Percentiles rank a stretch among this genome's conserved stretches.
Conservation (phyloP, 2,113 vertebrate genomes). For the Phalacrocorax aristotelis region DNA sequence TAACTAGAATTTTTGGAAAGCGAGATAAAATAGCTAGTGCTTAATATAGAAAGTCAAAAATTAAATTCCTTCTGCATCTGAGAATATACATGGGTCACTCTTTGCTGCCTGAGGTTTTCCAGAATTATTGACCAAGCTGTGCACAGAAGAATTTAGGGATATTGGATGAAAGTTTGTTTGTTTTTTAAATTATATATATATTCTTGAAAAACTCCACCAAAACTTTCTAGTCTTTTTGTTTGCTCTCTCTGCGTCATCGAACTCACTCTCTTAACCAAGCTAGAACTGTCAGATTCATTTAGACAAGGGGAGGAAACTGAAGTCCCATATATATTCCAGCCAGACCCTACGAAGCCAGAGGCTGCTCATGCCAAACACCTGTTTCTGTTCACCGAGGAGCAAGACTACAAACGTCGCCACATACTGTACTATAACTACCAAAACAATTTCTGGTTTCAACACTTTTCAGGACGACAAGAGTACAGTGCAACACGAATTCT, state of each 20-base stretch:
- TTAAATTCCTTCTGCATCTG: conserved; percentile 61
- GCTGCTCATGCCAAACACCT: neutral
- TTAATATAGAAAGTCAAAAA: conserved; percentile 60
- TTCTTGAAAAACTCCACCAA: neutral
- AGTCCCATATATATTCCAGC: neutral
- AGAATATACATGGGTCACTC: conserved; percentile 42
- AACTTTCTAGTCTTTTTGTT: neutral
- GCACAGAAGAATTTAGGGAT: conserved; percentile 18
- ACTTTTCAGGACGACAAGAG: conserved; percentile 39
- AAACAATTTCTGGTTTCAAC: conserved; percentile 1
- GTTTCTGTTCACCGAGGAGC: neutral
- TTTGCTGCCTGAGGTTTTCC: conserved; percentile 68
- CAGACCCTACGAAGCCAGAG: conserved; percentile 3
- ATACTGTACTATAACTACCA: conserved; percentile 19
- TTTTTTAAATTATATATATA: neutral
- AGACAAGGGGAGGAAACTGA: neutral
- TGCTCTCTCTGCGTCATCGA: neutral
- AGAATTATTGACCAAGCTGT: conserved; percentile 66
- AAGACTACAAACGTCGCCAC: neutral
- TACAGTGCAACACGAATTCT: conserved; percentile 55
- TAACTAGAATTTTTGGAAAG: conserved; percentile 68
- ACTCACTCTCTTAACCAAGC: neutral
- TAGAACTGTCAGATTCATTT: neutral
- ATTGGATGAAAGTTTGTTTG: neutral
- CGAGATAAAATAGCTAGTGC: conserved; percentile 65